A percentile compares a stretch with the other conserved stretches of the same genome.
phyloP scores from a whole-genome alignment of 2,113 vertebrate genomes.

The Dicerorhinus sumatrensis region DNA sequence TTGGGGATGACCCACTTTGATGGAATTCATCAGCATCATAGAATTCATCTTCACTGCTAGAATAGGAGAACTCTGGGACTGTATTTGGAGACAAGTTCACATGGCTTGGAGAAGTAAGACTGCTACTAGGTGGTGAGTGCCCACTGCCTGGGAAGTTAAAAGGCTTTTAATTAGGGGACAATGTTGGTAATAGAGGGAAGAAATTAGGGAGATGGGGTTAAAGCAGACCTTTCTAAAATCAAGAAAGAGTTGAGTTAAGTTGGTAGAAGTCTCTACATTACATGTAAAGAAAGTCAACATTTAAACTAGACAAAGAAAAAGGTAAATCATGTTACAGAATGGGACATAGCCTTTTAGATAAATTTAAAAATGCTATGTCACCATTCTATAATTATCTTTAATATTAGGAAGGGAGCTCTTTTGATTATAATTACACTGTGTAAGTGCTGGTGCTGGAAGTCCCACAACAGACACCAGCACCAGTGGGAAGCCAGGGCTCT shows the following conservation, averaged over 20 bases:
- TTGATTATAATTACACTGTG: not conserved
- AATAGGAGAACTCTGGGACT: constrained; percentile 99
- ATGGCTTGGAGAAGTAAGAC: constrained; percentile 95
- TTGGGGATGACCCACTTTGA: constrained; percentile 96
- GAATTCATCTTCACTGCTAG: constrained; percentile 99
- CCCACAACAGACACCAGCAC: not conserved
- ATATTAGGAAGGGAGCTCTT: not conserved
- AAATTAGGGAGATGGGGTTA: not conserved
- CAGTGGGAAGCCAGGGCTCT: not conserved
- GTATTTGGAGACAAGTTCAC: constrained; percentile 96
- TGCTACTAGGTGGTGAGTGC: constrained; percentile 96
- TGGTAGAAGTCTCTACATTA: not conserved
- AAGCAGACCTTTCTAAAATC: constrained; percentile 39
- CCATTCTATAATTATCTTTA: not conserved
- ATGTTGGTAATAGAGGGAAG: not conserved
- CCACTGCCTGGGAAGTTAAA: constrained; percentile 91
- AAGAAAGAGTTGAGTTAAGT: constrained; percentile 41
- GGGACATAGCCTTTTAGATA: not conserved
- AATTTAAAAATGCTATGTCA: not conserved
- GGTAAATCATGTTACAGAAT: not conserved
- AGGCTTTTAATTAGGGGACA: constrained; percentile 52
- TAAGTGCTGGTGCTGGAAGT: not conserved
- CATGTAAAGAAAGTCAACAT: constrained; percentile 50
- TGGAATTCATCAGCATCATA: constrained; percentile 99
- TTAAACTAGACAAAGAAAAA: constrained; percentile 58